phyloP scores from a whole-genome alignment of 2,888 invertebrate genomes.

The Brachynemurus nebulosus region DNA sequence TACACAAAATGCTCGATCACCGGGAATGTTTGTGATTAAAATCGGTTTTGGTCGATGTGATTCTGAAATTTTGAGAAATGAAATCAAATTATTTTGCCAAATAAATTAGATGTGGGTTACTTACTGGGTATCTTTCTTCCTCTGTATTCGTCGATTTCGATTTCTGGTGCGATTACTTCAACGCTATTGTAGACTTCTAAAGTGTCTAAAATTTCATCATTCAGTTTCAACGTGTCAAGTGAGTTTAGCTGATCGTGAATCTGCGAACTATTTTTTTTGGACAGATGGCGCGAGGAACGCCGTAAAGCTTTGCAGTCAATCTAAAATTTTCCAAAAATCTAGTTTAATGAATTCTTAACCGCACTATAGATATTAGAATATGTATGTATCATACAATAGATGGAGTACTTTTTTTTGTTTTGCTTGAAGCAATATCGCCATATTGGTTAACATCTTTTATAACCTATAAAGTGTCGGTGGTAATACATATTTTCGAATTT shows the following conservation, averaged over 20 bases:
- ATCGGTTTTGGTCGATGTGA: not conserved
- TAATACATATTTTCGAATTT: too few relatives aligned
- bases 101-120: too few relatives aligned
- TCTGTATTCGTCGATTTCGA: conserved; percentile 51
- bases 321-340: conserved; percentile 29
- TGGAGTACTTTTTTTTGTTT: too few relatives aligned
- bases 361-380: too few relatives aligned
- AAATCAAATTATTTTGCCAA: too few relatives aligned
- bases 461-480: too few relatives aligned
- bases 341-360: not conserved
- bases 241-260: too few relatives aligned
- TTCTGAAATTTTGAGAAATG: too few relatives aligned
- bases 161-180: conserved; percentile 64
- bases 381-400: too few relatives aligned
- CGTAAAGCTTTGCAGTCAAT: conserved; percentile 26
- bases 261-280: not conserved
- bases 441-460: too few relatives aligned
- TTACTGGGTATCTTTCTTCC: too few relatives aligned
- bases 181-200: conserved; percentile 69
- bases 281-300: conserved; percentile 1
- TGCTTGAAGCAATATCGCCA: too few relatives aligned
- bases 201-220: conserved; percentile 45
- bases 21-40: conserved; percentile 23
- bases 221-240: conserved; percentile 23
- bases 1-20: conserved; percentile 52